These are phyloP conservation scores for Peromyscus aztecus DNA, from an alignment of 2,797 vertebrate genomes.

Conservation along the genomic window DNA sequence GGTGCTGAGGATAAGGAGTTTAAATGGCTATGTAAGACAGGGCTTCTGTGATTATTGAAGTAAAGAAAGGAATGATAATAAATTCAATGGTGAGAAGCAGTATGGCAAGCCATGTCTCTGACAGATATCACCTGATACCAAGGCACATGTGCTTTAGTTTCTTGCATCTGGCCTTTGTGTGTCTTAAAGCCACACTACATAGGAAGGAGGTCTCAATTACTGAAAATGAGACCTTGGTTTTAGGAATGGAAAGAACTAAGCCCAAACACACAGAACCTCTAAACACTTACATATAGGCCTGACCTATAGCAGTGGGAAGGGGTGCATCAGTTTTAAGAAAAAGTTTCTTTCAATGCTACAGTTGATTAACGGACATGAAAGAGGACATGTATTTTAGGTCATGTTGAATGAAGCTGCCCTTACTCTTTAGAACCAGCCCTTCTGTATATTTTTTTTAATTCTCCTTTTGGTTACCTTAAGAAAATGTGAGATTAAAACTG, in stretches of 20 bases:
- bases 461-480: not conserved
- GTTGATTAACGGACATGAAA: not conserved
- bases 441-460: not conserved
- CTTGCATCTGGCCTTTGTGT: not conserved
- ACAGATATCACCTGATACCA: not conserved
- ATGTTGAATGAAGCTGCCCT: not conserved
- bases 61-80: not conserved
- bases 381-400: not conserved
- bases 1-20: not conserved
- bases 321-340: not conserved
- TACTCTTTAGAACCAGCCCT: not conserved
- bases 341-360: not conserved
- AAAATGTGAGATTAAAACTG: conserved; percentile 13
- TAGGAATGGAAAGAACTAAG: not conserved
- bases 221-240: not conserved
- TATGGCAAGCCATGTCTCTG: not conserved
- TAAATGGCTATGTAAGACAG: not conserved
- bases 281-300: not conserved
- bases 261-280: not conserved
- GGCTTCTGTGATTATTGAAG: not conserved
- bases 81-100: not conserved
- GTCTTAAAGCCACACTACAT: not conserved
- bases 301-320: not conserved
- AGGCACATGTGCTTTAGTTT: not conserved
- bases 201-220: not conserved